A percentile compares a stretch with the other conserved stretches of the same genome.
These are phyloP conservation scores for Silurus asotus DNA, from an alignment of 2,113 vertebrate species.

Conservation along the genomic window DNA sequence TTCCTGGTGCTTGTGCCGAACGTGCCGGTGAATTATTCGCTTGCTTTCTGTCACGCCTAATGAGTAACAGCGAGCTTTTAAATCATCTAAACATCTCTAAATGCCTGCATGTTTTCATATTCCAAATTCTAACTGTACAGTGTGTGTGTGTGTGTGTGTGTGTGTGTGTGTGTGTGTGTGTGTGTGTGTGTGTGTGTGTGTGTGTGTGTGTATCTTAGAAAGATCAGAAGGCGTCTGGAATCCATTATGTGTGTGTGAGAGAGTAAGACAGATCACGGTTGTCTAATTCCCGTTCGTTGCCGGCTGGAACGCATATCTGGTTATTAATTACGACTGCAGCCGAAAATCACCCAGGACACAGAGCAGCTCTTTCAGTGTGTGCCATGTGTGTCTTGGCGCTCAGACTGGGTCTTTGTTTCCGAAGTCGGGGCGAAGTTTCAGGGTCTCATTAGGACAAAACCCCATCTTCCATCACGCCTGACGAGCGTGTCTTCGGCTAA, in stretches of 20 bases:
- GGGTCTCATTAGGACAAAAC: constrained; percentile 46
- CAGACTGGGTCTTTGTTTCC: constrained; percentile 39
- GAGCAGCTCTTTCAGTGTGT: constrained; percentile 39
- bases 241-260: constrained; percentile 7
- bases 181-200: constrained; percentile 17
- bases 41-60: neutral
- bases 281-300: constrained; percentile 34
- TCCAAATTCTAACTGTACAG: neutral
- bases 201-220: neutral
- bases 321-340: constrained; percentile 42
- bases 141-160: neutral
- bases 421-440: constrained; percentile 28
- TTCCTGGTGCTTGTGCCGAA: neutral
- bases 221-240: constrained; percentile 37
- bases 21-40: neutral
- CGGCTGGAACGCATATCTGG: constrained; percentile 37
- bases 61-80: neutral
- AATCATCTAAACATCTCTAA: constrained; percentile 15
- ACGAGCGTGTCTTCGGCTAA: constrained; percentile 46
- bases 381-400: constrained; percentile 45
- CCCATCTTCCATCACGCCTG: constrained; percentile 40
- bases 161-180: constrained; percentile 15
- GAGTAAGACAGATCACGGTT: constrained; percentile 42
- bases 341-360: constrained; percentile 41
- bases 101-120: neutral